A percentile compares a stretch with the other conserved stretches of the same genome.
These are phyloP conservation scores for Miltochrista miniata DNA, from an alignment of 2,888 invertebrate species.

Conservation along the genomic window DNA sequence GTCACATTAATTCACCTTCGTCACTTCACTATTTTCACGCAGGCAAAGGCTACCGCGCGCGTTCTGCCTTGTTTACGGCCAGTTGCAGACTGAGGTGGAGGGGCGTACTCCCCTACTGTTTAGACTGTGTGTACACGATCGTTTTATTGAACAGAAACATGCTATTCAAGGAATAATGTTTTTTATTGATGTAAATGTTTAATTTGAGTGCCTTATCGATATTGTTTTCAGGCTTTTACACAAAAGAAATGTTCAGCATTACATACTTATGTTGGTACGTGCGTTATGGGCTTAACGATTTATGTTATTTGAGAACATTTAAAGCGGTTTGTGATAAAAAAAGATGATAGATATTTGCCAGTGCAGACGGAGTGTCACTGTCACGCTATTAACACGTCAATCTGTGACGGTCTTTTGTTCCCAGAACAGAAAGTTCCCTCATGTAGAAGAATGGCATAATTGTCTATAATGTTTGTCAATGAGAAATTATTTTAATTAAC, in stretches of 20 bases:
- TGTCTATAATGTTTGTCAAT: too few species aligned
- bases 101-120: slow-evolving; percentile 53
- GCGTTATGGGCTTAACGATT: neutral
- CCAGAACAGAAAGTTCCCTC: too few species aligned
- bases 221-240: too few species aligned
- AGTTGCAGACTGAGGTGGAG: slow-evolving; percentile 50
- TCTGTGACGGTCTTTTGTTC: too few species aligned
- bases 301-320: neutral
- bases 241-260: neutral
- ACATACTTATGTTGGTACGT: neutral
- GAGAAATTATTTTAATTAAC: too few species aligned
- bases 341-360: too few species aligned
- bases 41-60: slow-evolving; percentile 29
- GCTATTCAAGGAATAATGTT: slow-evolving; percentile 28
- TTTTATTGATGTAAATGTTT: slow-evolving; percentile 28
- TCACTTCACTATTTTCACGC: slow-evolving; percentile 41
- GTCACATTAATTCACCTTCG: slow-evolving; percentile 33
- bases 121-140: slow-evolving; percentile 38
- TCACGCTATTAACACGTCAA: neutral
- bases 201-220: slow-evolving; percentile 14
- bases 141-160: slow-evolving; percentile 39
- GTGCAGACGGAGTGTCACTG: too few species aligned
- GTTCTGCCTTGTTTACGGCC: slow-evolving; percentile 42
- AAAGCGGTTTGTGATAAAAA: neutral
- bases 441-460: too few species aligned